Evolutionary conservation across 35 echinoderm and acorn worm genomes (phyloP).

Genomic region (Ptychodera flava): DNA sequence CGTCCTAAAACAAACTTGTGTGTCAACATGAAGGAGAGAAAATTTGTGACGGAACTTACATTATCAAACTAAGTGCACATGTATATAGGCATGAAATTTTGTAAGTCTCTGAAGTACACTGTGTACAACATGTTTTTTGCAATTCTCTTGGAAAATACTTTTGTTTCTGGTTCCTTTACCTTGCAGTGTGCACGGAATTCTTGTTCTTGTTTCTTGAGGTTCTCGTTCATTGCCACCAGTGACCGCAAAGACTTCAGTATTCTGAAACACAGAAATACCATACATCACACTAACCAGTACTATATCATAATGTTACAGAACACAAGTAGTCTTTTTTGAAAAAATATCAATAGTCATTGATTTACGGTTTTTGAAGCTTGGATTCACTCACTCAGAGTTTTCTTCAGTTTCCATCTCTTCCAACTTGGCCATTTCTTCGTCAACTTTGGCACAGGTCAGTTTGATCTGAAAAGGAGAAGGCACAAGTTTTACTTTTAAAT

Average conservation of each 20-base stretch:
- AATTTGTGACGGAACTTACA: too few species aligned
- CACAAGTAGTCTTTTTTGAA: neutral
- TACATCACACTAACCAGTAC: neutral
- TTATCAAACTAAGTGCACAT: too few species aligned
- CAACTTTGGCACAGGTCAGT: constrained; percentile 52
- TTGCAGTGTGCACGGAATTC: constrained; percentile 96
- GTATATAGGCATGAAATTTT: too few species aligned
- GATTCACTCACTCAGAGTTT: constrained; percentile 69
- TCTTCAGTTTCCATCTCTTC: constrained; percentile 82
- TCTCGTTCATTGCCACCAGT: constrained; percentile 92
- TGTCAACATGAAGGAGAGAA: too few species aligned
- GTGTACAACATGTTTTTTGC: too few species aligned
- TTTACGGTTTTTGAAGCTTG: neutral
- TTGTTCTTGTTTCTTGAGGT: constrained; percentile 94
- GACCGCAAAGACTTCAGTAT: constrained; percentile 54
- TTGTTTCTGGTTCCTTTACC: too few species aligned
- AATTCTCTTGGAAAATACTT: too few species aligned
- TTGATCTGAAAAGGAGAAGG: too few species aligned
- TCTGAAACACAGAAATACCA: constrained; percentile 22
- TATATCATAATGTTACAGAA: neutral
- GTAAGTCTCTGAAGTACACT: too few species aligned
- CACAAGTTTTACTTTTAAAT: too few species aligned
- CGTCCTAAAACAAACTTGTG: too few species aligned
- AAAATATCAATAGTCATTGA: too few species aligned
- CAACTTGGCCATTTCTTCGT: constrained; percentile 77